These are phyloP conservation scores for Hydrozoanthus gracilis DNA, from an alignment of 92 coral and sea anemone species.

Conservation along the genomic window DNA sequence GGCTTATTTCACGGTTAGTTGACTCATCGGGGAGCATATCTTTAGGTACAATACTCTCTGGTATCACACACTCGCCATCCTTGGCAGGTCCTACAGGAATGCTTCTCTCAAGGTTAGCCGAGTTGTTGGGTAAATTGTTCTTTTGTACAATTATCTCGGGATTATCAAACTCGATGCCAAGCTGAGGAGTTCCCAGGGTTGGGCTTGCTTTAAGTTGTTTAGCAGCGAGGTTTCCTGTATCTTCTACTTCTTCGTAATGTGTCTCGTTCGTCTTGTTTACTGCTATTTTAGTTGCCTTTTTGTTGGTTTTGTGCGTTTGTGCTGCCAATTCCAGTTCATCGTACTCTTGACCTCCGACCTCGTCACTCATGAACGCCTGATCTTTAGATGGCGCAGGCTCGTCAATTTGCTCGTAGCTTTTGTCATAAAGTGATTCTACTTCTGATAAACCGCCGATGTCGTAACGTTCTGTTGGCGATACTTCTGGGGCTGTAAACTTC, in stretches of 20 bases:
- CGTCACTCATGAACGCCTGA: too few relatives aligned
- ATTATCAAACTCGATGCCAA: too few relatives aligned
- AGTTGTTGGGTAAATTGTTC: too few relatives aligned
- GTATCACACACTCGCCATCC: conserved; percentile 4
- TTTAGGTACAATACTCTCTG: conserved; percentile 1
- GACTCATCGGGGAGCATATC: too few relatives aligned
- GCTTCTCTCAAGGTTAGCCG: background rate
- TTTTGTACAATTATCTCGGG: too few relatives aligned
- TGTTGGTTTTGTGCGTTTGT: background rate
- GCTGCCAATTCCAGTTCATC: background rate
- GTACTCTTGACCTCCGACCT: background rate
- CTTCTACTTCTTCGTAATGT: conserved; percentile 25
- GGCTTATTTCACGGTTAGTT: too few relatives aligned
- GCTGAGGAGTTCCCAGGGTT: too few relatives aligned
- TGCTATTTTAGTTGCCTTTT: background rate
- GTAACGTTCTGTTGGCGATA: background rate
- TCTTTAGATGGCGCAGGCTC: background rate
- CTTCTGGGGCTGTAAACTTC: conserved; percentile 10
- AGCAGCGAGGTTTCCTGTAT: too few relatives aligned
- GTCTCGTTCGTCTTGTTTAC: background rate
- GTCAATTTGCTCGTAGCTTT: background rate
- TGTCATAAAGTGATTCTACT: background rate
- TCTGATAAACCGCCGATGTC: background rate
- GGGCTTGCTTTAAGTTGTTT: too few relatives aligned
- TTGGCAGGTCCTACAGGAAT: background rate